phyloP scores from a whole-genome alignment of 2,797 vertebrate species.

The Etheostoma nigrum region DNA sequence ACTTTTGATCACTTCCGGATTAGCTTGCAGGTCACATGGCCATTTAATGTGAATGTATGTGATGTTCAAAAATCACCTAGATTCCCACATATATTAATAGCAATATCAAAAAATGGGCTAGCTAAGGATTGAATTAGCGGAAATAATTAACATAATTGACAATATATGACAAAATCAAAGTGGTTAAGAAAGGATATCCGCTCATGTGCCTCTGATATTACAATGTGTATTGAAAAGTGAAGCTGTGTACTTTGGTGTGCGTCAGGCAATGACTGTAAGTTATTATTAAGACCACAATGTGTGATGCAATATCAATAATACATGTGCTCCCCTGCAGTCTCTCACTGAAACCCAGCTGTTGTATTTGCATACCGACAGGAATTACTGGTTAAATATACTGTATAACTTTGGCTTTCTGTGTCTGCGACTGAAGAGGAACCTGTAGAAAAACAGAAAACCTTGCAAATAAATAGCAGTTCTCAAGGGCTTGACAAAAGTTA shows the following conservation, averaged over 20 bases:
- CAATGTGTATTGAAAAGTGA: constrained; percentile 20
- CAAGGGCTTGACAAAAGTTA: background rate
- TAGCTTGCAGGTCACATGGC: too few relatives aligned
- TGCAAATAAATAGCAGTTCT: background rate
- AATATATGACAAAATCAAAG: constrained; percentile 17
- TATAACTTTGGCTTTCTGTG: background rate
- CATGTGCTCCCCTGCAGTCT: constrained; percentile 30
- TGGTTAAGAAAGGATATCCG: constrained; percentile 1
- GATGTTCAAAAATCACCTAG: too few relatives aligned
- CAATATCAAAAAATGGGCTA: background rate
- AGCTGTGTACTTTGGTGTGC: constrained; percentile 22
- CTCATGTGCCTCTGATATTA: constrained; percentile 1
- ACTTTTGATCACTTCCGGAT: too few relatives aligned
- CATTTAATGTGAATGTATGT: too few relatives aligned
- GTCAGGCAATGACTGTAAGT: constrained; percentile 49
- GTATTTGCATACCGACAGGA: constrained; percentile 27
- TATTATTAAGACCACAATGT: constrained; percentile 46
- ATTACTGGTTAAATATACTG: background rate
- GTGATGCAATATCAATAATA: constrained; percentile 46
- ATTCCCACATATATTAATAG: background rate
- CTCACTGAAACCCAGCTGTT: constrained; percentile 16
- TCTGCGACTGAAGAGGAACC: background rate
- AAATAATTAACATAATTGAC: constrained; percentile 13
- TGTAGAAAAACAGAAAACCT: background rate
- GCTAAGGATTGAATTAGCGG: constrained; percentile 5